These are phyloP conservation scores for Dryoscopus gambensis DNA, from an alignment of 2,113 vertebrate genomes.

Conservation along the genomic window DNA sequence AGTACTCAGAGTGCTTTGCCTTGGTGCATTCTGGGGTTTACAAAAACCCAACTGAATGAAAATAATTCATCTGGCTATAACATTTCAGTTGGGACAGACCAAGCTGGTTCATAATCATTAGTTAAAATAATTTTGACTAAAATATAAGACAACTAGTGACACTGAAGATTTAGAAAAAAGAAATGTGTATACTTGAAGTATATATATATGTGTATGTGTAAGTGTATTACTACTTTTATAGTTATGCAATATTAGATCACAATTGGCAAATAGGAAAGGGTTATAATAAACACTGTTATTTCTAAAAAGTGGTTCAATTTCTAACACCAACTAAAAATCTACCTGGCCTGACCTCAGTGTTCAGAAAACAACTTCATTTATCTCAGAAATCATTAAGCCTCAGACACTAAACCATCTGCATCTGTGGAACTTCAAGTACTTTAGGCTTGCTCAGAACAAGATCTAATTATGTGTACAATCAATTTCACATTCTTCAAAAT, in stretches of 20 bases:
- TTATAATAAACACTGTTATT: not conserved
- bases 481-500: not conserved
- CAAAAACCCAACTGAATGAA: not conserved
- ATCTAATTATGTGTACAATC: not conserved
- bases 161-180: not conserved
- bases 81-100: not conserved
- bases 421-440: not conserved
- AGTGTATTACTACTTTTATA: not conserved
- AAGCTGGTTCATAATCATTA: not conserved
- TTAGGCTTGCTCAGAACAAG: not conserved
- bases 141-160: not conserved
- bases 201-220: too few species aligned
- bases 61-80: not conserved
- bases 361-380: not conserved
- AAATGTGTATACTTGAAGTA: not conserved
- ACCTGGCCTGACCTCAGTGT: not conserved
- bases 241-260: not conserved
- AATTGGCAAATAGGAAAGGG: not conserved
- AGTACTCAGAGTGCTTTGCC: not conserved
- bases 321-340: not conserved
- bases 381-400: not conserved
- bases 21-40: not conserved
- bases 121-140: not conserved
- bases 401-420: not conserved
- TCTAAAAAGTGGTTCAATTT: not conserved